phyloP scores from a whole-genome alignment of 2,797 vertebrate species.

The Leptatherina wallacei region DNA sequence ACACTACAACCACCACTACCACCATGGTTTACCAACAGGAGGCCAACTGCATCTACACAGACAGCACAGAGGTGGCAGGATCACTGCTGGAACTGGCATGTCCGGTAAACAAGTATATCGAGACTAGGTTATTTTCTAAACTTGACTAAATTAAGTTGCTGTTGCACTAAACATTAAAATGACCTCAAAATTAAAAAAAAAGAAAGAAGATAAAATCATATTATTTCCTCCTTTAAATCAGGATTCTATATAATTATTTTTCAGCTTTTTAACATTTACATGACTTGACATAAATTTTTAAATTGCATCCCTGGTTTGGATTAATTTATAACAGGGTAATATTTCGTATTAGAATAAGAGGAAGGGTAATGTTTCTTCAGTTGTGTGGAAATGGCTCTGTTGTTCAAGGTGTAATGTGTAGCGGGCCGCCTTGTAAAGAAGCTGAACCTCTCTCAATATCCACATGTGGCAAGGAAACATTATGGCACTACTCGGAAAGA shows the following conservation, averaged over 20 bases:
- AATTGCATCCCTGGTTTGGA: neutral
- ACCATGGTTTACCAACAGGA: constrained; percentile 96
- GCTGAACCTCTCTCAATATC: neutral
- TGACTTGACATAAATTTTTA: neutral
- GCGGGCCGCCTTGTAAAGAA: neutral
- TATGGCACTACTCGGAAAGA: too few species aligned
- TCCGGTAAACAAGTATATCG: constrained; percentile 82
- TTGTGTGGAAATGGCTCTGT: neutral
- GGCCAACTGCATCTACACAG: constrained; percentile 94
- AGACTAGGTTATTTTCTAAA: neutral
- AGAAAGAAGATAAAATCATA: too few species aligned
- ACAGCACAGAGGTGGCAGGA: constrained; percentile 96
- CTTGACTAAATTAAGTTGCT: too few species aligned
- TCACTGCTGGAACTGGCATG: constrained; percentile 96
- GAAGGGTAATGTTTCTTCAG: neutral
- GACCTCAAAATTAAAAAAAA: too few species aligned
- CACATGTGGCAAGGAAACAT: too few species aligned
- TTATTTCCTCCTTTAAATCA: neutral
- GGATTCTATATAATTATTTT: neutral
- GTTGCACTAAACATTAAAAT: too few species aligned
- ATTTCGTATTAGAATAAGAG: neutral
- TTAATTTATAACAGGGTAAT: neutral
- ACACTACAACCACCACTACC: constrained; percentile 77
- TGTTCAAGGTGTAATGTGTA: neutral
- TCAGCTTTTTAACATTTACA: neutral